Base-by-base conservation (phyloP, 2,797 vertebrate species). In the Thripadectes ignobilis region DNA sequence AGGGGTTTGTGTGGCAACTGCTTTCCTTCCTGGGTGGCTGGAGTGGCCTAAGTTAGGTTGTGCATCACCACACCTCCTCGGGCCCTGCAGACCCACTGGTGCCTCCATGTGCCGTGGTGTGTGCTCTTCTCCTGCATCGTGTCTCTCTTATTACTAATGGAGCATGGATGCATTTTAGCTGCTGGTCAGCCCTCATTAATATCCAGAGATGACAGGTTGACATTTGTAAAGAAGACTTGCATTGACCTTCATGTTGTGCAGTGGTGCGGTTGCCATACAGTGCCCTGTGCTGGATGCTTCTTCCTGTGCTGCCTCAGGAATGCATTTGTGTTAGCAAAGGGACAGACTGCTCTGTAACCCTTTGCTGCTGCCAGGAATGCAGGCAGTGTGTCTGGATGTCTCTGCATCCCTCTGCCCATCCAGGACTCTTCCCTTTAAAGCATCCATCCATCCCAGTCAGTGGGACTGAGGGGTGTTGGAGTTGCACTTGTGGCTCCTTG, bases 111-210 rank as follows among this genome's bases (percentile, higher is more conserved):
- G 73, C 86, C 5, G 0, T 95, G 77, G 62, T 82, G 67, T 85
- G 62, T 68, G 88, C 87, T 92, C 90, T 88, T 77, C 87, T 95
- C 80, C 87, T 95, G 84, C 83, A 39, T 87, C 4, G 1, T 85
- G 49, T 87, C 78, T 96, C 80, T 93, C 85, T 94, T 95, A 89
- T 97, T 97, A 95, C 93, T 95, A 96, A 97, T 96, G 94, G 95
- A 95, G 89, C 95, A 95, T 96, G 93, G 94, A 94, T 95, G 96
- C 95, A 93, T 96, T 97, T 95, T 96, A 95, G 95, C 96, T 96
- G 91, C 93, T 97, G 96, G 95, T 97, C 93, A 96, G 85, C 95
- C 93, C 96, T 97, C 97, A 96, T 97, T 97, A 97, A 97, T 96
- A 96, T 96, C 96, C 83, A 87, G 94, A 95, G 93, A 94, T 97